phyloP scores from a whole-genome alignment of 2,888 invertebrate species.

The Scrobipalpa atriplicella region DNA sequence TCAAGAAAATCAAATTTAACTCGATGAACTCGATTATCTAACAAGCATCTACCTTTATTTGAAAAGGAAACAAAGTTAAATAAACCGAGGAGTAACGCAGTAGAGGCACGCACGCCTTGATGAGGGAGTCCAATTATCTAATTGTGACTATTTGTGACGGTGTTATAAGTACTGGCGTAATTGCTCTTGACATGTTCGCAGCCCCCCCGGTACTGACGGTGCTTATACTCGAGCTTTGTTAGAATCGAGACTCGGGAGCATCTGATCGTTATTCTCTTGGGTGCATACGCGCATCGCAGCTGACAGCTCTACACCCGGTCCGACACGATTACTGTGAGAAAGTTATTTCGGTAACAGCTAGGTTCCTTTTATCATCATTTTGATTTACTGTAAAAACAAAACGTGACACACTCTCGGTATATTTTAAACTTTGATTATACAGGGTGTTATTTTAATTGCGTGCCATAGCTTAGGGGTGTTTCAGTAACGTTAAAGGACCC shows the following conservation, averaged over 20 bases:
- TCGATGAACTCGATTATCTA: constrained; percentile 28
- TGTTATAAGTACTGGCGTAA: constrained; percentile 34
- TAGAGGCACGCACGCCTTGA: constrained; percentile 35
- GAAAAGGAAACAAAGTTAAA: constrained; percentile 24
- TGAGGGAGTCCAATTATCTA: constrained; percentile 48
- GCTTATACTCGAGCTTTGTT: background rate
- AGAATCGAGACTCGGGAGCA: background rate
- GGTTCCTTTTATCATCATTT: constrained; percentile 15
- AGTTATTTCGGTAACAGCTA: constrained; percentile 15
- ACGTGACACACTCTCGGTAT: constrained; percentile 11
- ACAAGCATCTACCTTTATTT: constrained; percentile 19
- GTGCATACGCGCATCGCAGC: constrained; percentile 14
- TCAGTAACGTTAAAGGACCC: no score
- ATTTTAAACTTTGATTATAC: background rate
- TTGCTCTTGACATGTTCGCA: constrained; percentile 32
- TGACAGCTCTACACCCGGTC: constrained; percentile 6
- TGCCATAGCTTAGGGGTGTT: no score
- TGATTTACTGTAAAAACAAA: constrained; percentile 8
- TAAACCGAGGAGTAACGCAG: constrained; percentile 30
- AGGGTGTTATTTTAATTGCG: no score
- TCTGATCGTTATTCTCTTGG: constrained; percentile 26
- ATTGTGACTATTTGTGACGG: constrained; percentile 49
- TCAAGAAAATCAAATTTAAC: constrained; percentile 30
- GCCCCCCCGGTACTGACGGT: constrained; percentile 26
- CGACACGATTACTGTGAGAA: constrained; percentile 23